Base-by-base conservation (phyloP, 2,113 vertebrate genomes). In the Burhinus bistriatus region DNA sequence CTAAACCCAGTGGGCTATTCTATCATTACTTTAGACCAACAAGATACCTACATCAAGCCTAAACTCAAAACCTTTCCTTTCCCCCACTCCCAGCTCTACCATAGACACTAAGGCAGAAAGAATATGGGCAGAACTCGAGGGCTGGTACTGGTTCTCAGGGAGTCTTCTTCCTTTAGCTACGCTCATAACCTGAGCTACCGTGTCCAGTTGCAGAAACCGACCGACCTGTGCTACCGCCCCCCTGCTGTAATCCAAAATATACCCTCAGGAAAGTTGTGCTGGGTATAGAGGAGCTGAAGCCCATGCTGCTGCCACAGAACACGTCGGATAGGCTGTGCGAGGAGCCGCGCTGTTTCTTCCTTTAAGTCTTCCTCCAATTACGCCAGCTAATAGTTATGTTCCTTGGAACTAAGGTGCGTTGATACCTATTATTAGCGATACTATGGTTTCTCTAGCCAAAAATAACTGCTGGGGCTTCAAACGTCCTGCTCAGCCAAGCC, bases 81-180 rank as follows among this genome's bases (percentile, higher is more conserved):
- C 9, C 22, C 26, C 42, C 22, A 27, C 68, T 77, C 58, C 14
- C 52, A 40, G 47, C 42, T 59, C 21, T 42, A 34, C 5, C 9
- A 27, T 0, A 36, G 72, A 52, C n/a, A 18, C 40, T 11, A 5
- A 1, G 36, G 62, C 47, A 77, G 69, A 30, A 83, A 40, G 1
- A 1, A 29, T 11, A 0, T 0, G 12, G 13, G 52, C 19, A 49
- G 18, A 51, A 70, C 34, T 47, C 0, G 0, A 36, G 61, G 6
- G 42, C 34, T 57, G 44, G 27, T 20, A 29, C 44, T 12, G 34
- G 22, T 32, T 61, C 51, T 0, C 5, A 51, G 45, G 61, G 32
- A 82, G 16, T 5, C 42, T 32, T 88, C 69, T 27, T 65, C 32
- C 58, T 27, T 66, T 8, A 45, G 57, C 51, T 30, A 12, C 25